Conservation (phyloP, 2,113 vertebrate species). For the Nerophis lumbriciformis region DNA sequence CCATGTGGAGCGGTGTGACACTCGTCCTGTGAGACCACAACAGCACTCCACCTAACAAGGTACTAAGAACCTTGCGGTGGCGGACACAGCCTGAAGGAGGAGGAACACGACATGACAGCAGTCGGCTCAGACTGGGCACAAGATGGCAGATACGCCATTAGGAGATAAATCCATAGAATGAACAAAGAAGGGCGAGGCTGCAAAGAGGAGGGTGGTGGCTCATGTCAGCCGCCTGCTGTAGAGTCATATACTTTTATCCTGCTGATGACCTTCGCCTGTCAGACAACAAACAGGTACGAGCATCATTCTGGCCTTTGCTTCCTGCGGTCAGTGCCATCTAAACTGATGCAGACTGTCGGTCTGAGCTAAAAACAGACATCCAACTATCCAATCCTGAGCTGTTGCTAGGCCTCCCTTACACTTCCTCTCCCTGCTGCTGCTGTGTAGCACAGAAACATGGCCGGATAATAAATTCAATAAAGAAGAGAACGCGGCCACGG, state of each 20-base stretch:
- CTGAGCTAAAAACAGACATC: constrained; percentile 66
- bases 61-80: constrained; percentile 32
- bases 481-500: constrained; percentile 62
- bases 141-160: constrained; percentile 65
- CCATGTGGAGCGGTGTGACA: constrained; percentile 6
- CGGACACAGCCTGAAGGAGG: constrained; percentile 50
- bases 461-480: constrained; percentile 75
- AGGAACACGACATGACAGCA: constrained; percentile 36
- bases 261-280: constrained; percentile 50
- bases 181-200: constrained; percentile 41
- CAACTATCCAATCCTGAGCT: constrained; percentile 66
- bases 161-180: constrained; percentile 67
- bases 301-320: constrained; percentile 12
- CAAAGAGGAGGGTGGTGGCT: constrained; percentile 21
- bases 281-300: constrained; percentile 18
- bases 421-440: constrained; percentile 45
- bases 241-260: constrained; percentile 6
- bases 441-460: constrained; percentile 70
- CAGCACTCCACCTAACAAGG: constrained; percentile 52
- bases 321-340: constrained; percentile 42
- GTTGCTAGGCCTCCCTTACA: constrained; percentile 63
- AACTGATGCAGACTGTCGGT: constrained; percentile 58
- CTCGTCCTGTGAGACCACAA: constrained; percentile 45
- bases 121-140: constrained; percentile 11
- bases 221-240: constrained; percentile 1